phyloP scores from a whole-genome alignment of 2,888 invertebrate species.

The Cremastinae sp. region DNA sequence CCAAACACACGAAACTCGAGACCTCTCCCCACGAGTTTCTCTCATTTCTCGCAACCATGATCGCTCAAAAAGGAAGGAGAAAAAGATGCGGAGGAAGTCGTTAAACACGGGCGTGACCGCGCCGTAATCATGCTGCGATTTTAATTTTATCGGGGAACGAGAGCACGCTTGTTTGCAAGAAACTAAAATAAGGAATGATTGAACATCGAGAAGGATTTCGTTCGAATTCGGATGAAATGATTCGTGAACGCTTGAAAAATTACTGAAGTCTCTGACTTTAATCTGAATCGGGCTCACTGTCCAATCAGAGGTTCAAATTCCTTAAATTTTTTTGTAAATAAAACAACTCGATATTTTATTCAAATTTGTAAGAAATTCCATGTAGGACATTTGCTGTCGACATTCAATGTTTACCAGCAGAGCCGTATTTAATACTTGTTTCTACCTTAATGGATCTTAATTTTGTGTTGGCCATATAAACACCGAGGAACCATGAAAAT shows the following conservation, averaged over 20 bases:
- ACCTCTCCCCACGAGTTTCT: not conserved
- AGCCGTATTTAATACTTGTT: slow-evolving; percentile 41
- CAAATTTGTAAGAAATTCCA: not conserved
- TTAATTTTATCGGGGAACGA: slow-evolving; percentile 29
- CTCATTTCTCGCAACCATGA: slow-evolving; percentile 6
- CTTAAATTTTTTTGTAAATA: not conserved
- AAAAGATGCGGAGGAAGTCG: slow-evolving; percentile 31
- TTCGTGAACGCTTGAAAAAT: no score
- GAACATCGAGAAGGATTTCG: slow-evolving; percentile 25
- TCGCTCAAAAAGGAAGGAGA: slow-evolving; percentile 2
- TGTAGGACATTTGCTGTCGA: no score
- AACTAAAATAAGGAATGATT: not conserved
- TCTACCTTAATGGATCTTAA: slow-evolving; percentile 44
- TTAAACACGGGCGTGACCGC: slow-evolving; percentile 54
- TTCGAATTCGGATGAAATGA: no score
- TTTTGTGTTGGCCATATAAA: slow-evolving; percentile 32
- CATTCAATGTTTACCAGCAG: not conserved
- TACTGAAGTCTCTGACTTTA: no score
- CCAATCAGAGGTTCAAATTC: no score
- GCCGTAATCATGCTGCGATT: slow-evolving; percentile 42
- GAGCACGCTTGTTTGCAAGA: not conserved
- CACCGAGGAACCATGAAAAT: slow-evolving; percentile 45
- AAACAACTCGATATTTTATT: not conserved
- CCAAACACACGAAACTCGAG: slow-evolving; percentile 52
- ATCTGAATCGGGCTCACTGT: no score